Conservation (phyloP, 2,113 vertebrate species). For the Rynchops niger region DNA sequence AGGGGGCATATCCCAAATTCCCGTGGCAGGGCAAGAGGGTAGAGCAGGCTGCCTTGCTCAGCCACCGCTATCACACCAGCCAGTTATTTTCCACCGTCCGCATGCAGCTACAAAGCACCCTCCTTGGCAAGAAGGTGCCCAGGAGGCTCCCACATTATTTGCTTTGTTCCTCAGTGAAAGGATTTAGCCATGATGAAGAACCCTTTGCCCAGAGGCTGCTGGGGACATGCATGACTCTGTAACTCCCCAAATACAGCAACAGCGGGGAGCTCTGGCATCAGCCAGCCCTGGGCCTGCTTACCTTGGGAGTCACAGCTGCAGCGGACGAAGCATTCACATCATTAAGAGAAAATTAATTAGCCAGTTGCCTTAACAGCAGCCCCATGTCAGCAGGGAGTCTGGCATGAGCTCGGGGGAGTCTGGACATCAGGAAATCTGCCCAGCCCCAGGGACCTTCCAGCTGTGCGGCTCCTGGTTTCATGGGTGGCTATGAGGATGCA, state of each 20-base stretch:
- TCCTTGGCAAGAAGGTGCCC: neutral
- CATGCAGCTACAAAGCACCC: neutral
- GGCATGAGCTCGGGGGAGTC: neutral
- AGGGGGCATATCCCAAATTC: neutral
- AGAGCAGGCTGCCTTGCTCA: neutral
- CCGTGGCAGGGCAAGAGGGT: neutral
- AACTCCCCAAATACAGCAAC: neutral
- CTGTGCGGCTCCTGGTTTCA: neutral
- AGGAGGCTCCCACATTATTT: neutral
- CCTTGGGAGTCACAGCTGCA: conserved; percentile 36
- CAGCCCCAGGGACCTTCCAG: neutral
- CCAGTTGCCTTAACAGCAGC: conserved; percentile 4
- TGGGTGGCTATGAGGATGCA: neutral
- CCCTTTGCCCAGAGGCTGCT: neutral
- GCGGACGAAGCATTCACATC: neutral
- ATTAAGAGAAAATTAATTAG: conserved; percentile 48
- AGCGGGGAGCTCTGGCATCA: conserved; percentile 21
- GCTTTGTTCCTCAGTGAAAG: neutral
- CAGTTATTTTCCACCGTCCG: neutral
- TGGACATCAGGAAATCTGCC: neutral
- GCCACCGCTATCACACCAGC: neutral
- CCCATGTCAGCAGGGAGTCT: neutral
- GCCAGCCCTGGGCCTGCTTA: neutral
- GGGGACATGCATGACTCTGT: neutral
- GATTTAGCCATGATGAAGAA: neutral